Evolutionary conservation across 2,113 vertebrate species (phyloP), one percentile per base, ranked within the genome.

Genomic region (Platycercus adscitus): DNA sequence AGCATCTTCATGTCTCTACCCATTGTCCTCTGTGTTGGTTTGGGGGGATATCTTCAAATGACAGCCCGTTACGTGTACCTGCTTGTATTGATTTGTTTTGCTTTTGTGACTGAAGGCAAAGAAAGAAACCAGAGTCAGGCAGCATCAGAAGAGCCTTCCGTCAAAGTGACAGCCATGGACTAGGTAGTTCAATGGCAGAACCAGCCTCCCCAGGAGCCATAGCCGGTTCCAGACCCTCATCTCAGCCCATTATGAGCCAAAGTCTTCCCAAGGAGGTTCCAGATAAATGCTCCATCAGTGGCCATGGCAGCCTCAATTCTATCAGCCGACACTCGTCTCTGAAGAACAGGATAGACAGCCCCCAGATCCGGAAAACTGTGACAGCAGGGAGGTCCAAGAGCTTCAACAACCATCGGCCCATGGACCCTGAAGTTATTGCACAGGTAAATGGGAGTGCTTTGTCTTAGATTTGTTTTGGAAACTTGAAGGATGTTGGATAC

Each of bases 341-440:
- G 31, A 99, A 99, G 98, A 99, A 98, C 96, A 98, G 99, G 95
- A 98, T 99, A 93, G 99, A 99, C 72, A 99, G 99, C 95, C 99
- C 99, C 1, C 99, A 99, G 98, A 93, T 99, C 81, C 98, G 99
- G 60, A 99, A 99, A 96, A 97, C 98, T 0, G 98, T 98, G 72
- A 96, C 99, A 2, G 99, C 99, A 0, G 99, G 99, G 33, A 98
- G 99, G 89, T 99, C 99, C 86, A 99, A 99, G 98, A 99, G 99
- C 98, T 99, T 99, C 98, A 99, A 99, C 98, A 99, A 99, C 98
- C 99, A 99, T 88, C 98, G 99, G 86, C 99, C 99, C 25, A 95
- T 99, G 97, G 99, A 99, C 92, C 99, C 99, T 4, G 99, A 99
- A 96, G 98, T 99, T 70, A 99, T 99, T 31, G 98, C 98, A 10